A percentile compares a stretch with the other conserved stretches of the same genome.
Conservation (phyloP, 2,888 invertebrate species). For the Rhopalosiphum nymphaeae region DNA sequence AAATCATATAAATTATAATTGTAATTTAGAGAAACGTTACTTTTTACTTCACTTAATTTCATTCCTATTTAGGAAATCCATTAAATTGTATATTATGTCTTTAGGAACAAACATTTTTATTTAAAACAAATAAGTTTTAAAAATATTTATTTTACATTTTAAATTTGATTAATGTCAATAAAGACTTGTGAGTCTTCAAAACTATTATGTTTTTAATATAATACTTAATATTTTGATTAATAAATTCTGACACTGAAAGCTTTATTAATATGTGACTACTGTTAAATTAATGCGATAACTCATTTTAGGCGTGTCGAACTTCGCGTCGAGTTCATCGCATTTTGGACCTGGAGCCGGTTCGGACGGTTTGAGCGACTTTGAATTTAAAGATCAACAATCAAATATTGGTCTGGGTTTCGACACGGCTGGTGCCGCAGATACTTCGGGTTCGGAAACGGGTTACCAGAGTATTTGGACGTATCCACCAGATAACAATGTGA, state of each 20-base stretch:
- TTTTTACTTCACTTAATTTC: background rate
- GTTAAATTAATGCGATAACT: background rate
- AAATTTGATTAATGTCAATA: background rate
- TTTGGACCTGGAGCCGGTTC: constrained; percentile 69
- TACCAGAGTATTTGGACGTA: constrained; percentile 67
- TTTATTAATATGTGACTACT: background rate
- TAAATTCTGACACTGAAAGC: background rate
- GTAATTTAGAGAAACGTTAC: background rate
- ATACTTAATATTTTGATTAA: background rate
- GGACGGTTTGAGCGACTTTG: constrained; percentile 76
- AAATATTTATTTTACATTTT: background rate
- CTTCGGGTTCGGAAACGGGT: constrained; percentile 68
- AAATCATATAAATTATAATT: background rate
- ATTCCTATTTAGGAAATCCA: background rate
- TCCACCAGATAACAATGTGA: constrained; percentile 66
- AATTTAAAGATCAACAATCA: constrained; percentile 78
- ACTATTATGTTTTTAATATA: background rate
- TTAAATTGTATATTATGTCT: background rate
- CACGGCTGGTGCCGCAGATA: constrained; percentile 67
- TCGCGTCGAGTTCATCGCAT: constrained; percentile 75
- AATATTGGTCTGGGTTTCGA: constrained; percentile 68
- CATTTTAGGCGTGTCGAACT: constrained; percentile 70
- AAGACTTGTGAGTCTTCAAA: background rate
- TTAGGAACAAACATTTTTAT: background rate
- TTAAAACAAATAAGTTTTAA: background rate